Evolutionary conservation across 2,888 invertebrate species (phyloP).

Genomic region (Neoaliturus tenellus): DNA sequence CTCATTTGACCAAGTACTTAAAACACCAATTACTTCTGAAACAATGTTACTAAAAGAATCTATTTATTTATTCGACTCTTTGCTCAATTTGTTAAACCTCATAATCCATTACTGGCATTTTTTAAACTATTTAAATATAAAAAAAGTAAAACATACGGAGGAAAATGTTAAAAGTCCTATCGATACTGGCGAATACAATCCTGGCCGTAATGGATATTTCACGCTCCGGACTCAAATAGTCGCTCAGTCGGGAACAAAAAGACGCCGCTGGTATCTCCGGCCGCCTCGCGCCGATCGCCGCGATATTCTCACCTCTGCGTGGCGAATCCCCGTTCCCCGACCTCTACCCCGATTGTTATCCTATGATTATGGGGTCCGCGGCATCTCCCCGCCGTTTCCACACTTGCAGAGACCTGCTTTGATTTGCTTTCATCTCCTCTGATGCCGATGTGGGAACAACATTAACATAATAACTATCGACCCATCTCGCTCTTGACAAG

Average conservation of each 20-base stretch:
- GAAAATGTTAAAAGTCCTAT: background rate
- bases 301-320: slow-evolving; percentile 15
- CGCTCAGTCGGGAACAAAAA: background rate
- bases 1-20: too few species aligned
- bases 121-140: too few species aligned
- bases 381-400: background rate
- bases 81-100: too few species aligned
- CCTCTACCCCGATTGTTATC: slow-evolving; percentile 39
- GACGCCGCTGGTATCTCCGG: background rate
- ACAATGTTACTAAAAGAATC: too few species aligned
- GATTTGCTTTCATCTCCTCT: slow-evolving; percentile 23
- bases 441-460: background rate
- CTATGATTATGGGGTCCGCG: slow-evolving; percentile 27
- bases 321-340: slow-evolving; percentile 26
- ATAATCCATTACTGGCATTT: too few species aligned
- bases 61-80: too few species aligned
- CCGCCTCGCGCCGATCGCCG: background rate
- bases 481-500: background rate
- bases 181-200: background rate
- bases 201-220: background rate
- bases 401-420: slow-evolving; percentile 13
- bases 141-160: too few species aligned
- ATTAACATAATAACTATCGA: slow-evolving; percentile 27
- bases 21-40: too few species aligned
- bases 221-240: background rate